Percentiles rank a stretch among this genome's conserved stretches.
These are phyloP conservation scores for Drosophila nasuta DNA, from an alignment of 1,140 invertebrate species.

Conservation along the genomic window DNA sequence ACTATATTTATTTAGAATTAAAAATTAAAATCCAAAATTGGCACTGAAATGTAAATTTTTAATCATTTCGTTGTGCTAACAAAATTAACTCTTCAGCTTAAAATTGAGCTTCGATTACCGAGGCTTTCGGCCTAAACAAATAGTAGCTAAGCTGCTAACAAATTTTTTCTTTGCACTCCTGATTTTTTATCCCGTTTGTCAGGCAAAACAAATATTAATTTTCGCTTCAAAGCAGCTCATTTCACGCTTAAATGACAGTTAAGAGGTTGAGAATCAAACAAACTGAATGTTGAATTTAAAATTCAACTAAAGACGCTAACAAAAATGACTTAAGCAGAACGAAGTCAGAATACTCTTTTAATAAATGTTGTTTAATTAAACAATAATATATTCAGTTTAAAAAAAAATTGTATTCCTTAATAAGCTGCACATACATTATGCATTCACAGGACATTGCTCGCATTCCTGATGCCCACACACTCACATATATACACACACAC, in stretches of 20 bases:
- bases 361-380: too few species aligned
- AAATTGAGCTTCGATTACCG: constrained; percentile 8
- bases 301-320: background rate
- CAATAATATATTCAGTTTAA: background rate
- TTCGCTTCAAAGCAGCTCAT: constrained; percentile 66
- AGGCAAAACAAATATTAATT: constrained; percentile 61
- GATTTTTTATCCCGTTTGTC: constrained; percentile 12
- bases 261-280: constrained; percentile 56
- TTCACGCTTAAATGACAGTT: constrained; percentile 70
- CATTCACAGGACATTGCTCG: constrained; percentile 13
- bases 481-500: constrained; percentile 16
- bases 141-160: constrained; percentile 34
- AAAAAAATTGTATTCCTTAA: constrained; percentile 21
- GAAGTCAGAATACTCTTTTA: constrained; percentile 34
- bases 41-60: constrained; percentile 7
- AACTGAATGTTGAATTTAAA: constrained; percentile 26
- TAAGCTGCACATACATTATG: constrained; percentile 25
- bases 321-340: background rate
- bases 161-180: constrained; percentile 14
- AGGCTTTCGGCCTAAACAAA: constrained; percentile 54
- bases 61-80: constrained; percentile 13
- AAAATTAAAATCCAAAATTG: too few species aligned
- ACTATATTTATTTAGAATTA: too few species aligned
- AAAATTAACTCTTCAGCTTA: constrained; percentile 24
- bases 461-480: background rate